Base-by-base conservation (phyloP, 92 coral and sea anemone genomes). In the Epizoanthus ramosus region DNA sequence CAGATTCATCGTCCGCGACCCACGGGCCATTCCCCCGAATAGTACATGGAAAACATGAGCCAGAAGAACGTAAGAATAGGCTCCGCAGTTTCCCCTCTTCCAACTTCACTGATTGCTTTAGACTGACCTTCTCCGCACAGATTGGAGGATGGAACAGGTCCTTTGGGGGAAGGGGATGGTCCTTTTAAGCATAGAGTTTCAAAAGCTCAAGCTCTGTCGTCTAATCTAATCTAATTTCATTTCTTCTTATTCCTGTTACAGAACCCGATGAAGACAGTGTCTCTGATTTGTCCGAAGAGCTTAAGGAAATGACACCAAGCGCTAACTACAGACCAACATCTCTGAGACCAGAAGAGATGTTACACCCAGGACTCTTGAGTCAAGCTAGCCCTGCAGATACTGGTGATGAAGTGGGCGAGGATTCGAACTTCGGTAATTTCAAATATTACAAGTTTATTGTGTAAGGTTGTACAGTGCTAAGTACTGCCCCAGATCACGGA, bases 401-500 rank as follows among this genome's bases (percentile, higher is more conserved):
- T 19, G 33, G 75, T 41, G n/a, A 45, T 28, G 13, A 14, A 71
- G 31, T 13, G 10, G 75, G n/a, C 35, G 8, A 16, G 21, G 50
- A 65, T 8, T 65, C 71, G 3, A 25, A 39, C 8, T 71, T 71
- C 50, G 75, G 75, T 71, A 71, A 71, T 25, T 45, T 71, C n/a
- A 12, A n/a, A n/a, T 71, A 43, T 9, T 68, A n/a, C 53, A 31
- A 13, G 47, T 28, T 22, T 3, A 37, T 37, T 37, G 6, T 37
- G 5, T 37, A 37, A 37, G 43, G 43, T 37, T 37, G 43, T 37
- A 37, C 43, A 37, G 5, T 37, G 3, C 4, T 6, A 6, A 37
- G 43, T 37, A 37, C 43, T 37, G 6, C 31, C 31, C 31, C 31
- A 28, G 31, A 28, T 28, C 43, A 37, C 43, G 5, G 43, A 6